Conservation (phyloP, 2,113 vertebrate species). For the Euleptes europaea region DNA sequence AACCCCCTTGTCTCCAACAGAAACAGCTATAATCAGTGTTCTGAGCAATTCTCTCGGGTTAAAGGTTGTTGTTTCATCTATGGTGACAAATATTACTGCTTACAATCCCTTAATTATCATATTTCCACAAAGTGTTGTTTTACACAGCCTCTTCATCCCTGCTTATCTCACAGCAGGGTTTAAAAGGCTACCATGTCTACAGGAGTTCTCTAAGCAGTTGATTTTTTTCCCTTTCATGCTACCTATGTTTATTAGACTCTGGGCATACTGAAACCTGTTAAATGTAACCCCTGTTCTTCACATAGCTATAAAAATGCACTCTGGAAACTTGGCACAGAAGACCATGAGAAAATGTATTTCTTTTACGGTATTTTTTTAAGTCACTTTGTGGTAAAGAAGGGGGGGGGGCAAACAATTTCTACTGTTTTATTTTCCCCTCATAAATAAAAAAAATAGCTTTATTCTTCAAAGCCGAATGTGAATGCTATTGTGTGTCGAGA, state of each 20-base stretch:
- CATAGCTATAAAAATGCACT: background rate
- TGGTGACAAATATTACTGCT: background rate
- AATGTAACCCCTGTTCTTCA: conserved; percentile 2
- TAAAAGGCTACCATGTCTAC: conserved; percentile 1
- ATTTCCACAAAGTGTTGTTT: background rate
- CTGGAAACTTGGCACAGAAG: background rate
- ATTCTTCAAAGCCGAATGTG: background rate
- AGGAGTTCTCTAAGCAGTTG: background rate
- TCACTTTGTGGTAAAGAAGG: background rate
- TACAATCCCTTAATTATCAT: conserved; percentile 35
- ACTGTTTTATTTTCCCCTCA: background rate
- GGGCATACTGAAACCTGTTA: background rate
- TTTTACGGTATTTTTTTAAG: conserved; percentile 19
- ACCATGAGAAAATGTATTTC: conserved; percentile 7
- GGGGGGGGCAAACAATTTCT: background rate
- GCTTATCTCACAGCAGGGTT: background rate
- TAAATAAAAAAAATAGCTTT: conserved; percentile 13
- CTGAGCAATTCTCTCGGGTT: conserved; percentile 36
- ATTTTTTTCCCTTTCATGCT: background rate
- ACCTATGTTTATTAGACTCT: background rate
- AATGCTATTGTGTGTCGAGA: background rate
- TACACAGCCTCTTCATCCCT: background rate
- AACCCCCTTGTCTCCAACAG: conserved; percentile 45
- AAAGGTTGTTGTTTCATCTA: conserved; percentile 51
- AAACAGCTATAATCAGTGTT: conserved; percentile 41